A percentile compares a stretch with the other conserved stretches of the same genome.
Conservation (phyloP, 2,888 invertebrate genomes). For the Synanthedon tipuliformis region DNA sequence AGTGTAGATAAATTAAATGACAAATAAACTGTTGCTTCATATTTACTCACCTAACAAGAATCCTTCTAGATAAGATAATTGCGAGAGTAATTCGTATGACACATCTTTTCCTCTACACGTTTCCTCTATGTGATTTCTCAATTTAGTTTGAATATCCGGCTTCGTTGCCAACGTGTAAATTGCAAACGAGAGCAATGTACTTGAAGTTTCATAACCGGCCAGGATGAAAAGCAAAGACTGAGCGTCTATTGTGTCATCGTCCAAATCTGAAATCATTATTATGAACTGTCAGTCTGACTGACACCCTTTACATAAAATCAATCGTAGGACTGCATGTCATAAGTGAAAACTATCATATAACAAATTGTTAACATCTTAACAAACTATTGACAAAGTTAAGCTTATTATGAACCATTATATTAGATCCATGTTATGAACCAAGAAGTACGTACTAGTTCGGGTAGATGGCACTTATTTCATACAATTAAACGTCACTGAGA, state of each 20-base stretch:
- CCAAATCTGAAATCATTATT: constrained; percentile 41
- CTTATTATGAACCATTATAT: too few species aligned
- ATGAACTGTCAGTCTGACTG: neutral
- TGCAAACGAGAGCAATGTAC: constrained; percentile 67
- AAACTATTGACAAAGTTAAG: too few species aligned
- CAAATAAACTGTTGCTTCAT: neutral
- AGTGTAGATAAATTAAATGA: neutral
- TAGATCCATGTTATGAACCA: too few species aligned
- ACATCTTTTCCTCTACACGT: constrained; percentile 45
- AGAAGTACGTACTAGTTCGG: too few species aligned
- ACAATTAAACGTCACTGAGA: too few species aligned
- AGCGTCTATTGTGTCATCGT: constrained; percentile 66
- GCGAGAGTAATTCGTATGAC: constrained; percentile 40
- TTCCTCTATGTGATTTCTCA: constrained; percentile 47
- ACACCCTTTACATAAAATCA: too few species aligned
- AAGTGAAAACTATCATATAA: too few species aligned
- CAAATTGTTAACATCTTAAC: neutral
- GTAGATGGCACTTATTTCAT: too few species aligned
- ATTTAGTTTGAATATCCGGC: constrained; percentile 52
- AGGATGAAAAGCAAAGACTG: constrained; percentile 71
- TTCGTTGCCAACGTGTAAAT: constrained; percentile 63
- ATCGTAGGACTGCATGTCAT: too few species aligned
- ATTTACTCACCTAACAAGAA: constrained; percentile 37
- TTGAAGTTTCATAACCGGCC: constrained; percentile 73
- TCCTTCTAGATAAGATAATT: constrained; percentile 47